phyloP scores from a whole-genome alignment of 2,797 vertebrate genomes.

The Eulemur mongoz region DNA sequence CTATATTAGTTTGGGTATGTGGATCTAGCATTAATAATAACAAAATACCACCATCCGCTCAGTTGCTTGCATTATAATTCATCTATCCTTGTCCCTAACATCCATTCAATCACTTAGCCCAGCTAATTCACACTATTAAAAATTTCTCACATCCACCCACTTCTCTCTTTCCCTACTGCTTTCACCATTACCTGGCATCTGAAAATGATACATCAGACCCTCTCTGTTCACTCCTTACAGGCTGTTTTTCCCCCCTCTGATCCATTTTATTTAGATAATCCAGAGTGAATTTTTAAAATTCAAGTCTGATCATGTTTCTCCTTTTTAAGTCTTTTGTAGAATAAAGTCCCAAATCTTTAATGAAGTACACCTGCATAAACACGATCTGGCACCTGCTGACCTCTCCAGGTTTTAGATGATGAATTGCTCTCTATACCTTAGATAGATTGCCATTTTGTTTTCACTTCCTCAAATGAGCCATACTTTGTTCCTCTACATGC shows the following conservation, averaged over 20 bases:
- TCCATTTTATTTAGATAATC: conserved; percentile 15
- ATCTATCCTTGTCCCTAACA: neutral
- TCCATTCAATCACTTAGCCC: neutral
- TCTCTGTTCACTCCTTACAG: neutral
- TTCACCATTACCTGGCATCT: neutral
- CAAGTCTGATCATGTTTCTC: neutral
- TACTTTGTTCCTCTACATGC: neutral
- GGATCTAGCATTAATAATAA: neutral
- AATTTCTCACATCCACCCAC: neutral
- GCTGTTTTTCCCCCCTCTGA: neutral
- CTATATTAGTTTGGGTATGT: neutral
- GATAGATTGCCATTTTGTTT: conserved; percentile 40
- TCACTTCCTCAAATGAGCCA: conserved; percentile 6
- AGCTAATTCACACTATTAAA: conserved; percentile 3
- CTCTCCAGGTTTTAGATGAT: neutral
- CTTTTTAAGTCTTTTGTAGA: neutral
- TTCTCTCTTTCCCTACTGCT: neutral
- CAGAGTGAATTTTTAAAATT: neutral
- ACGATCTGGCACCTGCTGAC: neutral
- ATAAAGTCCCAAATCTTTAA: neutral
- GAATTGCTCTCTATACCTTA: neutral
- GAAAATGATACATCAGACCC: neutral
- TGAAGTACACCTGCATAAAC: conserved; percentile 52
- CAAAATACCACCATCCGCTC: neutral
- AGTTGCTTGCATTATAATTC: neutral